Conservation (phyloP, 2,888 invertebrate genomes). For the Apomyelois bistriatella region DNA sequence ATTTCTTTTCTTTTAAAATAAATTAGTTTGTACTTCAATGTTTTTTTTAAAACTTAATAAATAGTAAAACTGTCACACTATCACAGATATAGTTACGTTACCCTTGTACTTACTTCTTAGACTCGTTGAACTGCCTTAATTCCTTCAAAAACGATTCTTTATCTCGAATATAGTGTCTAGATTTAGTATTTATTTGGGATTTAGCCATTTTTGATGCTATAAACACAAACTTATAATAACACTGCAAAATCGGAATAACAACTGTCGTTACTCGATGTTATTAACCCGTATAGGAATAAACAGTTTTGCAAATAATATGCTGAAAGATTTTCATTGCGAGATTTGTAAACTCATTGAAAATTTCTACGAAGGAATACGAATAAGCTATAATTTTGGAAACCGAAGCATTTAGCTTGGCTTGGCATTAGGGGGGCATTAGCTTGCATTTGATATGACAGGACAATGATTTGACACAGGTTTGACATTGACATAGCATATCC, state of each 20-base stretch:
- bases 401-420: no score
- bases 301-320: slow-evolving; percentile 19
- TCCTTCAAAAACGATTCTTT: slow-evolving; percentile 90
- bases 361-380: slow-evolving; percentile 15
- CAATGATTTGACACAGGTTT: no score
- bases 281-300: not conserved
- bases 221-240: not conserved
- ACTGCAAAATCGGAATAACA: not conserved
- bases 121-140: slow-evolving; percentile 93
- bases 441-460: no score
- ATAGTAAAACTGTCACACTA: no score
- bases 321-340: slow-evolving; percentile 16
- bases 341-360: slow-evolving; percentile 24
- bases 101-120: slow-evolving; percentile 87
- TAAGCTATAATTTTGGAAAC: no score
- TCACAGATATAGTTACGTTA: not conserved
- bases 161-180: slow-evolving; percentile 87
- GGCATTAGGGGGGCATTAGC: no score
- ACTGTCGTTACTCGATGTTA: not conserved
- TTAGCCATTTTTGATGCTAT: slow-evolving; percentile 57
- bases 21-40: no score
- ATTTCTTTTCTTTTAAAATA: no score
- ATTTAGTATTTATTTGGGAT: slow-evolving; percentile 72
- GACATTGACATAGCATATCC: no score
- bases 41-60: no score